phyloP scores from a whole-genome alignment of 1,140 invertebrate genomes.

The Drosophila kanapiae region DNA sequence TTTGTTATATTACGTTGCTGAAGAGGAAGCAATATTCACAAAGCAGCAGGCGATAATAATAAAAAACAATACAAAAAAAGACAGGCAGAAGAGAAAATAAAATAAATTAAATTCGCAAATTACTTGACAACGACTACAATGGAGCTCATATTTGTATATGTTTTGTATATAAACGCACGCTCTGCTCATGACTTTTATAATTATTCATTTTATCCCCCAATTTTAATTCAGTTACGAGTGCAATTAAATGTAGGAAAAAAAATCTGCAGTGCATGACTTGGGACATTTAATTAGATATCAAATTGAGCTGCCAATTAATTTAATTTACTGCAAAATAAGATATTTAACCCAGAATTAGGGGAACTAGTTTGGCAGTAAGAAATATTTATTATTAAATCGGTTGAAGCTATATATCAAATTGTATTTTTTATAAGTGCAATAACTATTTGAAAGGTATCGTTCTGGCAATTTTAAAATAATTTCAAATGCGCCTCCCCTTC shows the following conservation, averaged over 20 bases:
- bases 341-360: not conserved
- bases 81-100: slow-evolving; percentile 32
- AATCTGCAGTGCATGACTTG: slow-evolving; percentile 45
- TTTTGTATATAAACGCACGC: slow-evolving; percentile 22
- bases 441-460: too few species aligned
- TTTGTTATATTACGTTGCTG: slow-evolving; percentile 73
- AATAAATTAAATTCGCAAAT: slow-evolving; percentile 40
- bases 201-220: slow-evolving; percentile 61
- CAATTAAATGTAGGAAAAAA: slow-evolving; percentile 49
- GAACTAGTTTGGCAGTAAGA: not conserved
- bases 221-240: slow-evolving; percentile 52
- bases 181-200: slow-evolving; percentile 46
- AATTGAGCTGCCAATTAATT: slow-evolving; percentile 50
- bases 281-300: slow-evolving; percentile 60
- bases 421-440: not conserved
- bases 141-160: not conserved
- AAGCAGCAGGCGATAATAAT: slow-evolving; percentile 57
- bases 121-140: slow-evolving; percentile 41
- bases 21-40: slow-evolving; percentile 75
- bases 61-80: slow-evolving; percentile 50
- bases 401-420: not conserved
- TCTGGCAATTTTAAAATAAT: not conserved
- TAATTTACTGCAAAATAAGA: slow-evolving; percentile 47
- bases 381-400: not conserved
- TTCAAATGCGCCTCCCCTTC: not conserved